Percentiles rank a stretch among this genome's conserved stretches.
Evolutionary conservation across 1,140 invertebrate species (phyloP).

Genomic region (Drosophila chauvacae): DNA sequence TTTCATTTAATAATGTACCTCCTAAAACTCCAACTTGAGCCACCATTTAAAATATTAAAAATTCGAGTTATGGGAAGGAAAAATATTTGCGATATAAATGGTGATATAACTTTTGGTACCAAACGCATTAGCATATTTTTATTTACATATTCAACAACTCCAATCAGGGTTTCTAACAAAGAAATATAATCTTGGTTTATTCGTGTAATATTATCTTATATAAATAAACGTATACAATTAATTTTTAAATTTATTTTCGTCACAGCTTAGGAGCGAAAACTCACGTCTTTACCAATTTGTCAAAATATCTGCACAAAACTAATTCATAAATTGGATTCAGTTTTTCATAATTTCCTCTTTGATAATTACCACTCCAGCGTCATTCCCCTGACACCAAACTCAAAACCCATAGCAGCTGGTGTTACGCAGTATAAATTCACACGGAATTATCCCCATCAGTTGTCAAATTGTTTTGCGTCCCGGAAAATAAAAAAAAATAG

Average conservation of each 20-base stretch:
- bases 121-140: background rate
- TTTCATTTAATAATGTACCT: conserved; percentile 11
- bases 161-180: background rate
- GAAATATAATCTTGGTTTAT: background rate
- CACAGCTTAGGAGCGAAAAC: background rate
- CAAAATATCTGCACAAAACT: background rate
- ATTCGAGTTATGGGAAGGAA: background rate
- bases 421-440: conserved; percentile 36
- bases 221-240: no score
- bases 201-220: no score
- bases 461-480: conserved; percentile 5
- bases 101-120: background rate
- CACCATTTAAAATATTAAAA: background rate
- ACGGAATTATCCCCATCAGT: conserved; percentile 26
- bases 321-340: background rate
- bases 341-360: conserved; percentile 21
- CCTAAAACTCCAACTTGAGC: background rate
- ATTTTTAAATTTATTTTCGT: background rate
- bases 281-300: background rate
- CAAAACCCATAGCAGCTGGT: conserved; percentile 9
- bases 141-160: background rate
- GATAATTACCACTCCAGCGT: conserved; percentile 15
- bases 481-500: background rate
- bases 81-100: background rate
- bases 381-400: background rate